Conservation (phyloP, 35 echinoderm and acorn worm genomes). For the Diadema setosum region DNA sequence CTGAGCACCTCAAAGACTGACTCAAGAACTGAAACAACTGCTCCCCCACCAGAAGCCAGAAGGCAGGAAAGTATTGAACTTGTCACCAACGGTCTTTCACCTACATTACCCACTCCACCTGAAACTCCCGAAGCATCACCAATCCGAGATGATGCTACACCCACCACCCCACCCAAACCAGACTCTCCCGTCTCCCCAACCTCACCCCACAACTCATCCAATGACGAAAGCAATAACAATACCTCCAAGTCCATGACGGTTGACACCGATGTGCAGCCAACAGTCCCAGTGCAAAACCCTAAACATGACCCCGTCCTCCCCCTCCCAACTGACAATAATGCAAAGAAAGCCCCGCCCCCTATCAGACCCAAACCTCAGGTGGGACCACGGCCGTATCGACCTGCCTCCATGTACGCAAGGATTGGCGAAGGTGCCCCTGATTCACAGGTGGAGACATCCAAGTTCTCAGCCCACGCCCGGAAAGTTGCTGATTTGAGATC, state of each 20-base stretch:
- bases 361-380: background rate
- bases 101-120: background rate
- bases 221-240: conserved; percentile 12
- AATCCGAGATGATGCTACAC: background rate
- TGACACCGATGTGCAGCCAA: background rate
- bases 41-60: background rate
- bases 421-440: background rate
- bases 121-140: background rate
- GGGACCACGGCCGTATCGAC: background rate
- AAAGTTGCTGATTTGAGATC: background rate
- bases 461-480: background rate
- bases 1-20: background rate
- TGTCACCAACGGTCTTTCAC: background rate
- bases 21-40: background rate
- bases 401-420: background rate
- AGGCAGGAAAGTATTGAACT: too few relatives aligned
- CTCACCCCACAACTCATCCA: background rate
- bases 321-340: background rate
- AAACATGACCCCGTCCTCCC: background rate
- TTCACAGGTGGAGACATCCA: background rate
- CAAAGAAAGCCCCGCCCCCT: background rate
- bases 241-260: background rate
- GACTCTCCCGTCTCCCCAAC: background rate
- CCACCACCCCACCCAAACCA: background rate
- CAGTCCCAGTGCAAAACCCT: background rate